Percentiles rank a stretch among this genome's conserved stretches.
Evolutionary conservation across 2,888 invertebrate genomes (phyloP).

Genomic region (Melinaea marsaeus): DNA sequence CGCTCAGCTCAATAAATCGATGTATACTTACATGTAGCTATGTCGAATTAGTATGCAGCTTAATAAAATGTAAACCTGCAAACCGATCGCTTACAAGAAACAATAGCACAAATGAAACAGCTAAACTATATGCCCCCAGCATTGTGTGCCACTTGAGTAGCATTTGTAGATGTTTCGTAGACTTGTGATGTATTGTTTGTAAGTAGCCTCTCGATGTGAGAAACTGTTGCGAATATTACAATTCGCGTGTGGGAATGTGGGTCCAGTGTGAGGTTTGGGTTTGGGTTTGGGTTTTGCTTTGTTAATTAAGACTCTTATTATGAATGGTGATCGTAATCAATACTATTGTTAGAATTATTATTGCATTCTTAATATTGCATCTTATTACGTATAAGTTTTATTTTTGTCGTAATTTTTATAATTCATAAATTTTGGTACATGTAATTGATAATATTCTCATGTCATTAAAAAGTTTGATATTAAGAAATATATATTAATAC

Average conservation of each 20-base stretch:
- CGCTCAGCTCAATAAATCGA: no score
- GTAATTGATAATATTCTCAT: slow-evolving; percentile 2
- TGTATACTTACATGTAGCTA: no score
- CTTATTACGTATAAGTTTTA: no score
- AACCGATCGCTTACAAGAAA: slow-evolving; percentile 56
- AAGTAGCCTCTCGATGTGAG: slow-evolving; percentile 60
- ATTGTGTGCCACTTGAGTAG: slow-evolving; percentile 44
- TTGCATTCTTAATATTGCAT: neutral
- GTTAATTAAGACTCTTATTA: slow-evolving; percentile 22
- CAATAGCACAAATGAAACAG: slow-evolving; percentile 43
- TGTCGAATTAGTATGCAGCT: slow-evolving; percentile 5
- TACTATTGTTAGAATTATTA: slow-evolving; percentile 17
- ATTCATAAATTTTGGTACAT: neutral
- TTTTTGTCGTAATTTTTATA: no score
- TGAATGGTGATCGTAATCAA: slow-evolving; percentile 27
- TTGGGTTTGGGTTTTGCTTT: slow-evolving; percentile 19
- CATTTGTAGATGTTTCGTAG: slow-evolving; percentile 46
- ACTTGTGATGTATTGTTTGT: slow-evolving; percentile 61
- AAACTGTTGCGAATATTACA: slow-evolving; percentile 57
- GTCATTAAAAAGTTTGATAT: neutral
- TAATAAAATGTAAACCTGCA: slow-evolving; percentile 31
- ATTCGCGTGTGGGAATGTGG: slow-evolving; percentile 66
- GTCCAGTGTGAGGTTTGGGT: slow-evolving; percentile 30
- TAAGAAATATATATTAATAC: slow-evolving; percentile 20
- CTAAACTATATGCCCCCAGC: slow-evolving; percentile 52